A percentile compares a stretch with the other conserved stretches of the same genome.
phyloP scores from a whole-genome alignment of 1,140 invertebrate genomes.

The Nebria ingens region DNA sequence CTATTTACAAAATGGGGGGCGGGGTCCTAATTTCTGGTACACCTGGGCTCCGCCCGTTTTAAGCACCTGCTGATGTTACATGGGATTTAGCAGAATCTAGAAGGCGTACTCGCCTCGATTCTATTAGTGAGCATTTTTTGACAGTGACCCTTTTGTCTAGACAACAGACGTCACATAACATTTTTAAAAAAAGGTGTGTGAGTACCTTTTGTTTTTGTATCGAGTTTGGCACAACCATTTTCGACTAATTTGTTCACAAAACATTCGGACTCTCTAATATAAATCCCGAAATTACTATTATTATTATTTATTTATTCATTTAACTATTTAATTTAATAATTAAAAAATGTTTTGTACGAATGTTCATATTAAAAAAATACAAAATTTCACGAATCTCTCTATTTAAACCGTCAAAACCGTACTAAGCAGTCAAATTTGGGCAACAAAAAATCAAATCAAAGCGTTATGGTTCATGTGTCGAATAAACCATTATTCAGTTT shows the following conservation, averaged over 20 bases:
- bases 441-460: too few species aligned
- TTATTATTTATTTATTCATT: too few species aligned
- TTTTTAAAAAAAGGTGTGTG: too few species aligned
- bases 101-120: slow-evolving; percentile 2
- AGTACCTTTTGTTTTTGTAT: too few species aligned
- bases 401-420: too few species aligned
- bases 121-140: neutral
- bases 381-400: neutral
- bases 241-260: slow-evolving; percentile 3
- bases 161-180: too few species aligned
- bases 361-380: neutral
- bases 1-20: slow-evolving; percentile 3
- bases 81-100: slow-evolving; percentile 6
- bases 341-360: neutral
- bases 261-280: too few species aligned
- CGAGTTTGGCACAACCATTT: slow-evolving; percentile 5
- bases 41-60: neutral
- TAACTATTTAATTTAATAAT: neutral
- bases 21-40: neutral
- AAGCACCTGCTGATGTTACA: slow-evolving; percentile 6
- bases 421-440: too few species aligned
- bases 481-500: too few species aligned
- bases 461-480: too few species aligned
- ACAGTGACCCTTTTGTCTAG: neutral
- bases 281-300: too few species aligned